Evolutionary conservation across 1,140 invertebrate genomes (phyloP).

Genomic region (Drosophila simulans): DNA sequence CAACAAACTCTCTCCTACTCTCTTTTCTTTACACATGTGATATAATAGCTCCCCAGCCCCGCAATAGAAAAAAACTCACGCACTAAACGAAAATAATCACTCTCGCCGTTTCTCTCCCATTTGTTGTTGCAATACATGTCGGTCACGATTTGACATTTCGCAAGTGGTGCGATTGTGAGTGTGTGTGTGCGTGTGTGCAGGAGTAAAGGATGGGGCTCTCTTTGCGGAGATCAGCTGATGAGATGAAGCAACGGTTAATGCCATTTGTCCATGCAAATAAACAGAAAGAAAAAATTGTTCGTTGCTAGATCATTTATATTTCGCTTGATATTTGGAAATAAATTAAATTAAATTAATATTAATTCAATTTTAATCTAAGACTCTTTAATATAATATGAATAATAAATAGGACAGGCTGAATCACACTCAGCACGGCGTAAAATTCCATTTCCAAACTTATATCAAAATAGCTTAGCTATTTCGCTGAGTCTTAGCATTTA

Average conservation of each 20-base stretch:
- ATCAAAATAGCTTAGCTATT: too few species aligned
- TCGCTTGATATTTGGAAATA: too few species aligned
- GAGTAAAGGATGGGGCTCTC: conserved; percentile 1
- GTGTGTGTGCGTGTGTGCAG: background rate
- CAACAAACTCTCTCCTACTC: conserved; percentile 37
- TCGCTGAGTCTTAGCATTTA: too few species aligned
- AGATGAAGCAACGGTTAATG: background rate
- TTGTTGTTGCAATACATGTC: conserved; percentile 19
- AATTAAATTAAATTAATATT: too few species aligned
- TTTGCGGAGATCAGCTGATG: conserved; percentile 8
- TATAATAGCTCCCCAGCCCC: conserved; percentile 43
- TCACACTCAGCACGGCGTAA: too few species aligned
- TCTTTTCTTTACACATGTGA: conserved; percentile 31
- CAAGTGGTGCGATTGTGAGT: conserved; percentile 7
- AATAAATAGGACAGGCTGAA: too few species aligned
- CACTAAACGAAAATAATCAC: conserved; percentile 31
- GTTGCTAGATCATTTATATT: too few species aligned
- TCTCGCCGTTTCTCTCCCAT: conserved; percentile 5
- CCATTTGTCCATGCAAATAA: conserved; percentile 17
- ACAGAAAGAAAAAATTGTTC: background rate
- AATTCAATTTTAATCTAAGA: too few species aligned
- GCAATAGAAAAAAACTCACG: conserved; percentile 2
- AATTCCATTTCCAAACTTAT: too few species aligned
- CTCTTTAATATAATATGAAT: too few species aligned
- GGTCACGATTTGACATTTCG: conserved; percentile 43